Evolutionary conservation across 1,140 invertebrate genomes (phyloP), one percentile per base, ranked within the genome.

Genomic region (Danaus melanippus): DNA sequence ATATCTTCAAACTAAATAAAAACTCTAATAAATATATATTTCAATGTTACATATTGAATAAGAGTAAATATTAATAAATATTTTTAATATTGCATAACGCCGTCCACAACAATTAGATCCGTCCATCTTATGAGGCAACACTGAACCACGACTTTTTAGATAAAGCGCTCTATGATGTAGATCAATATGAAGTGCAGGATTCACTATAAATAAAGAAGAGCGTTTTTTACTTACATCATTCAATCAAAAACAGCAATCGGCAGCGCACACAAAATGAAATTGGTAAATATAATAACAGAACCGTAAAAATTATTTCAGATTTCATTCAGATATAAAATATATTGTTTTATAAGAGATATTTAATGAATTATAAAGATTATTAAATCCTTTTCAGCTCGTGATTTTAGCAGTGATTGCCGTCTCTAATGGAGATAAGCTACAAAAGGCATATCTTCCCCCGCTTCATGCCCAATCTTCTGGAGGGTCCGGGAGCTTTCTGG

Each of bases 381-480:
- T 1, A 32, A 32, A 32, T 59, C 15, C 50, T 50, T 86, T 76
- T 48, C 74, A 86, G 81, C 56, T 84, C 12, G 64, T 78, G n/a
- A 10, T 84, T 42, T 50, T 83, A 53, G 68, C 71, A 4, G 60
- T 66, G 9, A 60, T 73, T 15, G 67, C 73, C 12, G 67, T 63
- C 45, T 58, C 69, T 39, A 64, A 64, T 32, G 75, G 60, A 12
- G 83, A 71, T 9, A 79, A 90, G 60, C 66, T 92, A 46, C 90
- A 91, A 58, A 90, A 86, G 56, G 88, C 84, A 6, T 92, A 92
- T 65, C 86, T 92, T 8, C 91, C 91, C 10, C 90, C 91, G 2
- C 71, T 86, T 39, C 74, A 84, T 44, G 90, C 89, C 9, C 80
- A 82, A 46, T 70, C 76, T 10, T 87, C 88, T 7, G 88, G 86